phyloP scores from a whole-genome alignment of 2,113 vertebrate species.

The mouse (Mus musculus) region DNA sequence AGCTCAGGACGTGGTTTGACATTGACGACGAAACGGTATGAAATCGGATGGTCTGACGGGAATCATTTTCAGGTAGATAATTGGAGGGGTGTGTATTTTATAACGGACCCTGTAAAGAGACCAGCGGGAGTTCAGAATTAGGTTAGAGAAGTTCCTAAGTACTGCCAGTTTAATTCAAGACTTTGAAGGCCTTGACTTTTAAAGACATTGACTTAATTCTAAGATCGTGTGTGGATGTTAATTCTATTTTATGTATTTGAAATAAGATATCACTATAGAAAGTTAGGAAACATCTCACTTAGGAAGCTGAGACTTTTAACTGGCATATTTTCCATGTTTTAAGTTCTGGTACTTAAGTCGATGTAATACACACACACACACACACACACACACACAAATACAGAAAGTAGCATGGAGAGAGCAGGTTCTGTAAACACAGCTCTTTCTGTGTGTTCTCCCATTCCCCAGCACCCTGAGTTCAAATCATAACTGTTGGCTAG shows the following conservation, averaged over 20 bases:
- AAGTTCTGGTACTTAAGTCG: neutral
- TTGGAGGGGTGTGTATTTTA: neutral
- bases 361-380: neutral
- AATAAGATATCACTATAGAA: neutral
- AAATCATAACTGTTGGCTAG: constrained; percentile 50
- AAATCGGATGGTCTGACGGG: neutral
- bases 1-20: neutral
- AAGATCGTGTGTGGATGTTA: neutral
- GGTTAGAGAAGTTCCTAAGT: neutral
- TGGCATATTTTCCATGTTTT: neutral
- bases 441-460: neutral
- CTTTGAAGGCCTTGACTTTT: neutral
- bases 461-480: constrained; percentile 32
- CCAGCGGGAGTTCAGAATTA: neutral
- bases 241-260: neutral
- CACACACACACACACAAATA: neutral
- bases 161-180: neutral
- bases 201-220: neutral
- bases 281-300: neutral
- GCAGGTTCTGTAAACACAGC: neutral
- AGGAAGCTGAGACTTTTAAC: neutral
- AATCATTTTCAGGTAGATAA: neutral
- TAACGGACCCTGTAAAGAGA: neutral
- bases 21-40: neutral
- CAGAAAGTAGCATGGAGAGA: neutral